These are phyloP conservation scores for Mamestra brassicae DNA, from an alignment of 2,888 invertebrate genomes.

Conservation along the genomic window DNA sequence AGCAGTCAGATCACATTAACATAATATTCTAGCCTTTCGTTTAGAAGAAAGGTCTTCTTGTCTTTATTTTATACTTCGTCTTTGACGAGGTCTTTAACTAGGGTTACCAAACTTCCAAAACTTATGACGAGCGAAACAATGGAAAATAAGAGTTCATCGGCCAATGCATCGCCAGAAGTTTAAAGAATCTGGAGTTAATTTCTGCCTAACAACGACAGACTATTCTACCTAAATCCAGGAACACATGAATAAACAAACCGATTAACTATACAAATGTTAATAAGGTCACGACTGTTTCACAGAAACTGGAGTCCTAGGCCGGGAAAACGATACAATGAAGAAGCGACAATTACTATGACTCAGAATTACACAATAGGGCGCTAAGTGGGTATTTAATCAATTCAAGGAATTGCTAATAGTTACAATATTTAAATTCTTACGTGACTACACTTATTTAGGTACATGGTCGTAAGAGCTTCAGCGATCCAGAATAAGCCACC, in stretches of 20 bases:
- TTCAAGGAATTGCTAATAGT: constrained; percentile 43
- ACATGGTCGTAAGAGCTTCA: no score
- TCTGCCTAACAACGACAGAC: constrained; percentile 7
- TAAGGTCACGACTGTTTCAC: constrained; percentile 37
- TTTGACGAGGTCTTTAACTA: no score
- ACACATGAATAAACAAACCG: constrained; percentile 36
- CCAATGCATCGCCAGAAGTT: not conserved
- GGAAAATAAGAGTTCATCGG: not conserved
- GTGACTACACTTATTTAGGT: constrained; percentile 11
- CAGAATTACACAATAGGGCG: constrained; percentile 40
- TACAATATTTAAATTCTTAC: constrained; percentile 43
- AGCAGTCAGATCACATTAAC: no score
- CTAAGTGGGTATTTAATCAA: constrained; percentile 30
- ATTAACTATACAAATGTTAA: constrained; percentile 37
- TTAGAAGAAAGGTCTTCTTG: no score
- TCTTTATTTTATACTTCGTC: no score
- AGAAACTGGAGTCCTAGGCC: constrained; percentile 31
- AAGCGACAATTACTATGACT: constrained; percentile 40
- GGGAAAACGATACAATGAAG: constrained; percentile 18
- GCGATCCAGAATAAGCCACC: no score
- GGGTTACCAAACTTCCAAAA: not conserved
- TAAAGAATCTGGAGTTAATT: not conserved
- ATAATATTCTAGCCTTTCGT: no score
- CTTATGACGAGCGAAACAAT: not conserved
- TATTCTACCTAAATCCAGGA: constrained; percentile 8